phyloP scores from a whole-genome alignment of 2,888 invertebrate genomes.

The Pristionchus fissidentatus region DNA sequence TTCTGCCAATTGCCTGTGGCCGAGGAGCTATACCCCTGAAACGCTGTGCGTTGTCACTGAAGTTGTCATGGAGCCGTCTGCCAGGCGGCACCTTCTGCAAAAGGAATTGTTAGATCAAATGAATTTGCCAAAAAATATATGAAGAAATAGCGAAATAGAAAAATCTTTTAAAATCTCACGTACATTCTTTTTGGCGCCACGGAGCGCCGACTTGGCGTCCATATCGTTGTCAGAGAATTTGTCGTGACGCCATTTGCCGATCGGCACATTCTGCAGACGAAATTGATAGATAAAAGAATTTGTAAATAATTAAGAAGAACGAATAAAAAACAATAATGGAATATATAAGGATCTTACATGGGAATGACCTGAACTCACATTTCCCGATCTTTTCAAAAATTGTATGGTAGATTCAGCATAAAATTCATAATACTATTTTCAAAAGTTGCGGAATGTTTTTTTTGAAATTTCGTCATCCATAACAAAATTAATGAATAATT shows the following conservation, averaged over 20 bases:
- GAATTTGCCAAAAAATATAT: not conserved
- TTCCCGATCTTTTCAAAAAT: too few relatives aligned
- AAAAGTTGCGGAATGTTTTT: too few relatives aligned
- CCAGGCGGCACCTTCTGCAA: conserved; percentile 31
- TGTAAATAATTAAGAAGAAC: not conserved
- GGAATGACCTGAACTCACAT: too few relatives aligned
- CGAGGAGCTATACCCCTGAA: too few relatives aligned
- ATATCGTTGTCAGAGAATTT: not conserved
- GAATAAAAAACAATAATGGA: not conserved
- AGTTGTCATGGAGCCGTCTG: conserved; percentile 36
- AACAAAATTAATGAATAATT: too few relatives aligned
- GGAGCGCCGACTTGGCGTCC: too few relatives aligned
- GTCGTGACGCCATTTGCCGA: conserved; percentile 5
- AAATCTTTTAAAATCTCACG: not conserved
- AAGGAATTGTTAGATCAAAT: not conserved
- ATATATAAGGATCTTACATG: not conserved
- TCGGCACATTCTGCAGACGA: not conserved
- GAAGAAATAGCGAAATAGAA: not conserved
- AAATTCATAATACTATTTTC: too few relatives aligned
- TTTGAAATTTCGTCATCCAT: too few relatives aligned
- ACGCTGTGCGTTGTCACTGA: too few relatives aligned
- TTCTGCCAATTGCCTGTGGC: too few relatives aligned
- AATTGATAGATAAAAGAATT: not conserved
- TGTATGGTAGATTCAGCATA: too few relatives aligned
- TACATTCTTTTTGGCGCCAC: not conserved